These are phyloP conservation scores for Drosophila persimilis DNA, from an alignment of 1,140 invertebrate genomes.

Conservation along the genomic window DNA sequence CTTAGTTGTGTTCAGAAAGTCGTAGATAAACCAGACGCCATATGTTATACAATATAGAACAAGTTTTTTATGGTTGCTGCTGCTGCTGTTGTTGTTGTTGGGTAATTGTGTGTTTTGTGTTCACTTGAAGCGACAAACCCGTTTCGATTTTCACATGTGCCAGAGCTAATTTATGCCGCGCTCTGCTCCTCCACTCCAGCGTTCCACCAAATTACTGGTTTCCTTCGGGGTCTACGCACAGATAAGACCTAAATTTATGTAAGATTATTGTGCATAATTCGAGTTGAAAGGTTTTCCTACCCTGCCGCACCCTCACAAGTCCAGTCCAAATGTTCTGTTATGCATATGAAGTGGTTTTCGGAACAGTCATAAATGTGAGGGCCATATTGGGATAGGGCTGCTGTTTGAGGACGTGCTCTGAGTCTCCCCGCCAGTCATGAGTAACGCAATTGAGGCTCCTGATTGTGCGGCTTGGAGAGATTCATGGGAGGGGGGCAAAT, in stretches of 20 bases:
- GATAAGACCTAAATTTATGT: conserved; percentile 63
- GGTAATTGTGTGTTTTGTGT: conserved; percentile 24
- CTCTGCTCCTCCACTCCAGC: conserved; percentile 1
- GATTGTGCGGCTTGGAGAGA: conserved; percentile 1
- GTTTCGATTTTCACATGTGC: conserved; percentile 47
- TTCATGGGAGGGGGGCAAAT: background rate
- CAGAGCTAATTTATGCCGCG: conserved; percentile 44
- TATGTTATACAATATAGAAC: conserved; percentile 49
- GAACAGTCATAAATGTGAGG: conserved; percentile 7
- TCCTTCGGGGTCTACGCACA: conserved; percentile 33
- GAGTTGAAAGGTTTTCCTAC: conserved; percentile 48
- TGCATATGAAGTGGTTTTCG: conserved; percentile 32
- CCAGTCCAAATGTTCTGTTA: conserved; percentile 8
- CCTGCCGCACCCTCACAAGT: conserved; percentile 16
- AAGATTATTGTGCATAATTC: conserved; percentile 63
- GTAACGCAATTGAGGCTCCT: conserved; percentile 24
- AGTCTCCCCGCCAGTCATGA: conserved; percentile 27
- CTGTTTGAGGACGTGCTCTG: conserved; percentile 28
- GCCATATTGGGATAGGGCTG: conserved; percentile 47
- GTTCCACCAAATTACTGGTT: conserved; percentile 43
- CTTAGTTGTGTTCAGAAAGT: conserved; percentile 8
- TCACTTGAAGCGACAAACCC: conserved; percentile 47
- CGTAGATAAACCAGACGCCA: conserved; percentile 2
- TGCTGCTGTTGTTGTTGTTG: conserved; percentile 24
- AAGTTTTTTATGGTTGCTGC: conserved; percentile 16